Base-by-base conservation (phyloP, 2,797 vertebrate species). In the Rallus crepitans region DNA sequence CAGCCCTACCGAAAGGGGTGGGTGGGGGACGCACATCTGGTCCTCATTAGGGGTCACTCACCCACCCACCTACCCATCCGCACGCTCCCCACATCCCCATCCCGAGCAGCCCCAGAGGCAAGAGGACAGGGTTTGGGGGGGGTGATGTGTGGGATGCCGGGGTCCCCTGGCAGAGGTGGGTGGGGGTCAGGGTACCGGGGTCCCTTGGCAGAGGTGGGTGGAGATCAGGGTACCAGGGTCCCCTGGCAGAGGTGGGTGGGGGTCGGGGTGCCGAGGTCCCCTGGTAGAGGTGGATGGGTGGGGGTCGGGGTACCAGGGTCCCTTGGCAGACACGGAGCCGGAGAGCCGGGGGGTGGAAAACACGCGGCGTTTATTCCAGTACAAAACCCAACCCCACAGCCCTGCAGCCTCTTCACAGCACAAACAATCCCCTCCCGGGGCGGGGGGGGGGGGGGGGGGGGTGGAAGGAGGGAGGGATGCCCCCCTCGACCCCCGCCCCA, bases 331-430 rank as follows among this genome's bases (percentile, higher is more conserved):
- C 18, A 45, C 4, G 42, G 42, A 45, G 42, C 66, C 89, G 59
- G 64, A 82, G 57, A 80, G 48, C 70, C 64, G 20, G 57, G 31
- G 66, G 14, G 33, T 97, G 85, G 85, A 95, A 97, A 96, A 95
- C 88, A 93, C 89, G 60, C 86, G 45, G 75, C 48, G 35, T 97
- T 96, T 96, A 96, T 97, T 96, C 69, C 93, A 65, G 92, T 95
- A 96, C 91, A 95, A 97, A 96, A 91, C 93, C 52, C 87, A 47
- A 88, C 61, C 69, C 70, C 87, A 14, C 47, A 72, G 53, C 48
- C 85, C 90, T 37, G 61, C 90, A 84, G 80, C 84, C 78, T 76
- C 37, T 82, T 91, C 91, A 70, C 89, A 89, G 87, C 96, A 89
- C 85, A 61, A 73, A 69, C 76, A 0, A 69, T 42, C 40, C 70